Percentiles rank a stretch among this genome's conserved stretches.
phyloP scores from a whole-genome alignment of 2,113 vertebrate species.

The Lamprologus speciosus region DNA sequence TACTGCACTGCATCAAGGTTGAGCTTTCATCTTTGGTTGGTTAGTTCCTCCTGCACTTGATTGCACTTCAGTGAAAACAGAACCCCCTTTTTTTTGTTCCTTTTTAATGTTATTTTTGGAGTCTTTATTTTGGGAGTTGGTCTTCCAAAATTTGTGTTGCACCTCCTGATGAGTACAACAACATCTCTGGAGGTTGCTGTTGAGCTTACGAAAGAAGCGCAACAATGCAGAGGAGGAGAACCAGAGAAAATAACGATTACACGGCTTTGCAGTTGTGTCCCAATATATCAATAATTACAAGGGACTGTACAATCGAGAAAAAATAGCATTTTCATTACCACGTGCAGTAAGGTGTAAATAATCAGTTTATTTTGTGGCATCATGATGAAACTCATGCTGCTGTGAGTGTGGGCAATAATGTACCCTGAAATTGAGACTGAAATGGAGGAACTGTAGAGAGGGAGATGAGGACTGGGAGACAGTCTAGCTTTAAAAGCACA shows the following conservation, averaged over 20 bases:
- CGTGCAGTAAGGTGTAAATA: constrained; percentile 17
- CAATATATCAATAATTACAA: constrained; percentile 10
- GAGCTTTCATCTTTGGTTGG: neutral
- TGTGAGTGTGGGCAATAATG: constrained; percentile 3
- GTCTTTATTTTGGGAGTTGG: neutral
- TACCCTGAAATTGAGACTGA: constrained; percentile 43
- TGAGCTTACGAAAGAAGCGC: neutral
- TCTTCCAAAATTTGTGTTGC: neutral
- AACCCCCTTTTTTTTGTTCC: neutral
- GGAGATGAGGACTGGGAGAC: neutral
- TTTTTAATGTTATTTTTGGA: neutral
- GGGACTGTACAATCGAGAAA: neutral
- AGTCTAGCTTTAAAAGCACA: neutral
- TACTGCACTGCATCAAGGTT: neutral
- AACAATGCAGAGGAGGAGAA: neutral
- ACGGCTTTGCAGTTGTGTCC: neutral
- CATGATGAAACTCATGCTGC: constrained; percentile 6
- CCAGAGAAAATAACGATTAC: neutral
- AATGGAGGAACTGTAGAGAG: neutral
- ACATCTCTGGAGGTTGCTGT: neutral
- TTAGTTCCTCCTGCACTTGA: neutral
- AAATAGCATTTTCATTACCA: neutral
- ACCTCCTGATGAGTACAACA: neutral
- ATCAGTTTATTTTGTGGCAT: neutral
- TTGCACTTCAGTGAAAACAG: neutral